phyloP scores from a whole-genome alignment of 2,888 invertebrate genomes.

The Tortricodes alternella region DNA sequence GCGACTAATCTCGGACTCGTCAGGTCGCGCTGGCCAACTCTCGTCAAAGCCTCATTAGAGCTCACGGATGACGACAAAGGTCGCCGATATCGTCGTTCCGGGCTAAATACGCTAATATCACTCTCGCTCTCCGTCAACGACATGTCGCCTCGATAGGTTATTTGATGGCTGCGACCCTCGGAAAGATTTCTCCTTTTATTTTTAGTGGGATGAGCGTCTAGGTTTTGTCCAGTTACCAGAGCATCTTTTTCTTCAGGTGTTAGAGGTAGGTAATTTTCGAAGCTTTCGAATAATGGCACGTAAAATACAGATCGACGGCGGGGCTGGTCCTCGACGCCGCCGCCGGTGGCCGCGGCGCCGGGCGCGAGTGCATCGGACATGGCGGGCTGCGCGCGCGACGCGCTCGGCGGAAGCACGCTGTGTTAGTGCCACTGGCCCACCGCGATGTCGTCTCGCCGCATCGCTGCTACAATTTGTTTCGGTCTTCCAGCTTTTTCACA shows the following conservation, averaged over 20 bases:
- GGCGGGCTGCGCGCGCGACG: slow-evolving; percentile 41
- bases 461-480: slow-evolving; percentile 65
- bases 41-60: slow-evolving; percentile 71
- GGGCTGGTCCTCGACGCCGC: slow-evolving; percentile 69
- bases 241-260: slow-evolving; percentile 75
- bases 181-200: slow-evolving; percentile 62
- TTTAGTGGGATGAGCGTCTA: slow-evolving; percentile 51
- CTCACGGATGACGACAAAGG: slow-evolving; percentile 72
- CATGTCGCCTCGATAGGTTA: slow-evolving; percentile 61
- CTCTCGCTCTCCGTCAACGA: slow-evolving; percentile 76
- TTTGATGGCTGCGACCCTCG: slow-evolving; percentile 55
- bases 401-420: slow-evolving; percentile 63
- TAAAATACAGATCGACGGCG: slow-evolving; percentile 89
- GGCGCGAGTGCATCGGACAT: slow-evolving; percentile 71
- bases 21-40: slow-evolving; percentile 66
- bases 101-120: slow-evolving; percentile 69
- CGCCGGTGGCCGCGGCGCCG: slow-evolving; percentile 57
- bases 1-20: slow-evolving; percentile 69
- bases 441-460: slow-evolving; percentile 56
- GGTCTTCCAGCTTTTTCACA: slow-evolving; percentile 58
- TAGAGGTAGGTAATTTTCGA: slow-evolving; percentile 82
- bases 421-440: slow-evolving; percentile 61
- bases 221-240: slow-evolving; percentile 61
- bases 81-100: slow-evolving; percentile 64
- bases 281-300: slow-evolving; percentile 86